Conservation (phyloP, 2,113 vertebrate species). For the Menura novaehollandiae region DNA sequence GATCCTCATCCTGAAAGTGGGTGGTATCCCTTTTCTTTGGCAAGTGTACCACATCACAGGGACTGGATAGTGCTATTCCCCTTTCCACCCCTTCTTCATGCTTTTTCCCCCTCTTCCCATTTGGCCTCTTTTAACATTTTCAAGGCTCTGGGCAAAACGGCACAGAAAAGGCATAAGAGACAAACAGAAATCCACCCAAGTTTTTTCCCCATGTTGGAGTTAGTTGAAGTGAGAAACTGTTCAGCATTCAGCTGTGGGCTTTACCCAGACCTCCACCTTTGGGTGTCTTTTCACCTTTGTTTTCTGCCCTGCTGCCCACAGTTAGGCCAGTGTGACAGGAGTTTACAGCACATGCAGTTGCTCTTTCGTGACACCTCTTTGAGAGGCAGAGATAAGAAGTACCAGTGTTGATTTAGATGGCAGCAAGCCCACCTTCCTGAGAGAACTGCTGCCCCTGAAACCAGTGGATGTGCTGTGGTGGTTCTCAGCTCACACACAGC, state of each 20-base stretch:
- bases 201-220: background rate
- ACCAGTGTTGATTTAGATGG: background rate
- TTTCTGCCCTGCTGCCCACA: background rate
- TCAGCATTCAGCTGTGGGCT: background rate
- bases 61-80: background rate
- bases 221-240: background rate
- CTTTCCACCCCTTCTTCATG: background rate
- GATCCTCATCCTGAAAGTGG: background rate
- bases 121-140: background rate
- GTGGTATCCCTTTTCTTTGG: conserved; percentile 1
- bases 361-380: background rate
- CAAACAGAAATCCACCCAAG: background rate
- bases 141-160: background rate
- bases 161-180: background rate
- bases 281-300: background rate
- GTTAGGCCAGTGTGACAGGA: background rate
- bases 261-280: background rate
- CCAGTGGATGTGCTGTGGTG: background rate
- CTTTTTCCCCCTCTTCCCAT: background rate
- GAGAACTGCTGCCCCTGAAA: background rate
- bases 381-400: background rate
- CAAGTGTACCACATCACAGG: background rate
- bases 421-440: background rate
- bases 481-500: background rate
- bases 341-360: background rate